phyloP scores from a whole-genome alignment of 53 echinoderm and acorn worm species.

The Echinometra lucunter region DNA sequence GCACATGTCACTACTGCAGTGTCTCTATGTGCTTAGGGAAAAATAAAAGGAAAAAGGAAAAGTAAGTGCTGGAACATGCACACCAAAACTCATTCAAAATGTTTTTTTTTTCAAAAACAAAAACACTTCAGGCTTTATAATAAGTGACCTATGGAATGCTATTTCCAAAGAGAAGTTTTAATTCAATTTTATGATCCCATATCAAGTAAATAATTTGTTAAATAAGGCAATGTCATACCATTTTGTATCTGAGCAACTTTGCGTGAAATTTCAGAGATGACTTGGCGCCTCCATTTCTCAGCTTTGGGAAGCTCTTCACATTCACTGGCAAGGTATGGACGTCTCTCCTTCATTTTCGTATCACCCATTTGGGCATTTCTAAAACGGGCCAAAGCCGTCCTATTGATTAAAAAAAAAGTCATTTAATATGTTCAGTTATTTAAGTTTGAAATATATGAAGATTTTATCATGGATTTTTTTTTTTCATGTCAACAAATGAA shows the following conservation, averaged over 20 bases:
- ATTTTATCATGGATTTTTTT: not conserved
- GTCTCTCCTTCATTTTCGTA: conserved; percentile 81
- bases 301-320: conserved; percentile 93
- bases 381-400: conserved; percentile 96
- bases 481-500: no score
- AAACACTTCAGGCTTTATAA: no score
- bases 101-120: no score
- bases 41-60: no score
- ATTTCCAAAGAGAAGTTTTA: not conserved
- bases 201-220: not conserved
- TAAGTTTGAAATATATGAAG: not conserved
- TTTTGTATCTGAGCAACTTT: conserved; percentile 99
- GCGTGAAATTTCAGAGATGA: conserved; percentile 94
- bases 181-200: not conserved
- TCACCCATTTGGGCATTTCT: conserved; percentile 92
- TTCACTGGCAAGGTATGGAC: conserved; percentile 95
- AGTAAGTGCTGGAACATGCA: no score
- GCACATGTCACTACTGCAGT: no score
- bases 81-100: no score
- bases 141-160: no score
- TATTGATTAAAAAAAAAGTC: conserved; percentile 43
- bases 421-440: not conserved
- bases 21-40: no score
- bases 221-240: conserved; percentile 72
- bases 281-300: conserved; percentile 97